phyloP scores from a whole-genome alignment of 1,140 invertebrate species.

The Uloborus diversus region DNA sequence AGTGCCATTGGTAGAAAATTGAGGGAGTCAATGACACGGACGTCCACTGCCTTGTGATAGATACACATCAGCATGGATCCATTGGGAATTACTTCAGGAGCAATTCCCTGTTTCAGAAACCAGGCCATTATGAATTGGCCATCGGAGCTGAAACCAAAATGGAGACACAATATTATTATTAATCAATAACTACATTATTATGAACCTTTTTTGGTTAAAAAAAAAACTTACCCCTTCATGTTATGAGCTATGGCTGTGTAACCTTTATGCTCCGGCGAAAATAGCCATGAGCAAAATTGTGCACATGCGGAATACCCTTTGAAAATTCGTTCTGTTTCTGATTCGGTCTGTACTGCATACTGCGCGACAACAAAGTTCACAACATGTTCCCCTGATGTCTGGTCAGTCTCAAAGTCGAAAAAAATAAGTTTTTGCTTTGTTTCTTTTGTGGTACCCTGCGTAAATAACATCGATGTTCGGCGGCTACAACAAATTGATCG shows the following conservation, averaged over 20 bases:
- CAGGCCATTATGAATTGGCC: neutral
- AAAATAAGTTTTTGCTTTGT: no score
- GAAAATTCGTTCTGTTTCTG: neutral
- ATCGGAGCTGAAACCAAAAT: neutral
- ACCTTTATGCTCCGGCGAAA: neutral
- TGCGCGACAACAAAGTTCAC: neutral
- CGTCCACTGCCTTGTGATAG: neutral
- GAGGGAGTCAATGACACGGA: neutral
- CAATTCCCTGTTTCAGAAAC: neutral
- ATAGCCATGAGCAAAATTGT: neutral
- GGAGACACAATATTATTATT: neutral
- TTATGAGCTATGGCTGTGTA: neutral
- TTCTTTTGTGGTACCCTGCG: no score
- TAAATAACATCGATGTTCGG: no score
- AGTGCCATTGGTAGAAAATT: neutral
- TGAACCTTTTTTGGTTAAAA: neutral
- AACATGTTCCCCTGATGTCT: neutral
- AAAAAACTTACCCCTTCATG: neutral
- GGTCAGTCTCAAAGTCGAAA: no score
- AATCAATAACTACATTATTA: neutral
- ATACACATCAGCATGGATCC: neutral
- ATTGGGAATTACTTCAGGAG: neutral
- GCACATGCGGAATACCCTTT: neutral
- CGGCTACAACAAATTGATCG: neutral
- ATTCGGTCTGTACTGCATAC: neutral